Evolutionary conservation across 1,140 invertebrate genomes (phyloP).

Genomic region (Bombus pyrosoma): DNA sequence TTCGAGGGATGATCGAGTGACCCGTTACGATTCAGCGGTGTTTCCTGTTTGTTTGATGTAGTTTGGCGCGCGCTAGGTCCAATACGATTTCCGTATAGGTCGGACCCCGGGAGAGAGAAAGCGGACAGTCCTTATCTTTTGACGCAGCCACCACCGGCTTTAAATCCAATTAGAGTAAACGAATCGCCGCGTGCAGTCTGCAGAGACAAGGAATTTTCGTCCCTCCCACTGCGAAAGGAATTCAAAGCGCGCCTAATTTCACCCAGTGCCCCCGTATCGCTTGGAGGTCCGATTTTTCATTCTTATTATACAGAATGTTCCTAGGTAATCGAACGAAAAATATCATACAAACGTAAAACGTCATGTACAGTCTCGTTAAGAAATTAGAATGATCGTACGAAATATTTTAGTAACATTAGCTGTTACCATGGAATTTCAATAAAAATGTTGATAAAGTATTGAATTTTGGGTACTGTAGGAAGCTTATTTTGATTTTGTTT

Average conservation of each 20-base stretch:
- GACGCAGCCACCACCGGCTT: neutral
- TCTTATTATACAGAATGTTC: neutral
- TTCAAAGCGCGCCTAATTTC: neutral
- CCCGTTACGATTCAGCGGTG: neutral
- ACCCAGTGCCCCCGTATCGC: neutral
- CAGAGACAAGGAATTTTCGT: neutral
- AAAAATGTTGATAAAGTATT: no score
- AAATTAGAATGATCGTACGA: no score
- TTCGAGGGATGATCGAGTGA: constrained; percentile 16
- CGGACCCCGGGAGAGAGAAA: neutral
- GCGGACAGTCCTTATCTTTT: neutral
- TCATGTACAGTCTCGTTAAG: no score
- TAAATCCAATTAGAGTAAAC: constrained; percentile 31
- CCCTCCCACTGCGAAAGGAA: neutral
- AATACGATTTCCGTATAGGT: constrained; percentile 11
- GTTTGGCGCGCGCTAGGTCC: neutral
- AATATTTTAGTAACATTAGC: no score
- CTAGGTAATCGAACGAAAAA: neutral
- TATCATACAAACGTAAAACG: neutral
- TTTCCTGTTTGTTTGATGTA: constrained; percentile 2
- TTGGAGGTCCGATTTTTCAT: neutral
- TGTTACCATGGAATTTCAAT: no score
- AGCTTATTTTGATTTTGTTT: no score
- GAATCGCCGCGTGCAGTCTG: neutral
- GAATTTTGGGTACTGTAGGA: no score